Percentiles rank a stretch among this genome's conserved stretches.
Conservation (phyloP, 2,797 vertebrate genomes). For the Leptatherina wallacei region DNA sequence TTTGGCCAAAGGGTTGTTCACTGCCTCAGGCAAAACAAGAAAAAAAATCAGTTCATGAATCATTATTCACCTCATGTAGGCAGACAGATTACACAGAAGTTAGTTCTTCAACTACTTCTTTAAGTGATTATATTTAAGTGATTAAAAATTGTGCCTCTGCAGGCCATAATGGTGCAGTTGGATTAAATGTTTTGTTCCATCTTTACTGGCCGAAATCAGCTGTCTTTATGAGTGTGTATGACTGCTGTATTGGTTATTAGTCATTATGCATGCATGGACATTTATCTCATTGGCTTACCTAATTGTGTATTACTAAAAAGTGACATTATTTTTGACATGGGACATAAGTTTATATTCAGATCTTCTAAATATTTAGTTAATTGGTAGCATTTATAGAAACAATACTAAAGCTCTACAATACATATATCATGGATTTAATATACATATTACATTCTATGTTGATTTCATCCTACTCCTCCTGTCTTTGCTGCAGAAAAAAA, state of each 20-base stretch:
- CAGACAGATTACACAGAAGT: slow-evolving; percentile 25
- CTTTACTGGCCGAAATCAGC: background rate
- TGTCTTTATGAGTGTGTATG: background rate
- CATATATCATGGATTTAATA: background rate
- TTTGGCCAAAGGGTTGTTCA: slow-evolving; percentile 24
- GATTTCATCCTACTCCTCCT: slow-evolving; percentile 13
- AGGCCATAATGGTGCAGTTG: slow-evolving; percentile 3
- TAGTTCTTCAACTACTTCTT: slow-evolving; percentile 32
- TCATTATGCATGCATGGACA: background rate
- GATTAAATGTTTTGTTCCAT: background rate
- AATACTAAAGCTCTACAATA: background rate
- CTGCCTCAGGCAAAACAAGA: slow-evolving; percentile 17
- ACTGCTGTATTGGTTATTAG: background rate
- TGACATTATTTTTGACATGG: background rate
- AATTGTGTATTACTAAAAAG: background rate
- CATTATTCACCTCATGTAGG: slow-evolving; percentile 52
- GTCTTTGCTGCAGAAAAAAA: slow-evolving; percentile 33
- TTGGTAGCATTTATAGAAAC: background rate
- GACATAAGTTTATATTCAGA: background rate
- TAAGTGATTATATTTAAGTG: slow-evolving; percentile 34
- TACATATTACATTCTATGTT: slow-evolving; percentile 3
- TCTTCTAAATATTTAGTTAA: background rate
- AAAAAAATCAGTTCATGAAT: slow-evolving; percentile 35
- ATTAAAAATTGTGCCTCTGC: background rate
- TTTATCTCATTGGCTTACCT: background rate